Conservation (phyloP, 2,113 vertebrate species). For the Xiphias gladius region DNA sequence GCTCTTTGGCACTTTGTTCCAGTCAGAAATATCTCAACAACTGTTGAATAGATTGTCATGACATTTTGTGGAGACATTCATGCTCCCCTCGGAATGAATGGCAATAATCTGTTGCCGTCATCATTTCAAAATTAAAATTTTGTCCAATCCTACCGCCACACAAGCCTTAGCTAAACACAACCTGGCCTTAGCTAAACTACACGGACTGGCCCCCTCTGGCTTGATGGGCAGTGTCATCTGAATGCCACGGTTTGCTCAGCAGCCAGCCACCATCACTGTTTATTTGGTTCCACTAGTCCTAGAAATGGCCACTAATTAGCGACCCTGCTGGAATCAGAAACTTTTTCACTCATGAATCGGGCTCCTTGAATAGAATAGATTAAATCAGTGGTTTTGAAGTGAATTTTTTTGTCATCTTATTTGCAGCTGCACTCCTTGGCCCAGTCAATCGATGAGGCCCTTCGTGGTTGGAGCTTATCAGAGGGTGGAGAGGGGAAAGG, state of each 20-base stretch:
- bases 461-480: slow-evolving; percentile 93
- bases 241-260: neutral
- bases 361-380: slow-evolving; percentile 28
- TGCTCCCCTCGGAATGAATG: neutral
- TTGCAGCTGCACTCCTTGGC: slow-evolving; percentile 95
- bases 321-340: slow-evolving; percentile 11
- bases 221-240: slow-evolving; percentile 15
- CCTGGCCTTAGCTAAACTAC: neutral
- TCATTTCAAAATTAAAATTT: too few species aligned
- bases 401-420: slow-evolving; percentile 9
- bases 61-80: too few species aligned
- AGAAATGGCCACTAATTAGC: slow-evolving; percentile 25
- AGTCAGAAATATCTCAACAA: neutral
- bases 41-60: neutral
- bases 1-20: neutral
- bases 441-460: slow-evolving; percentile 97
- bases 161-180: too few species aligned
- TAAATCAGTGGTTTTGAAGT: slow-evolving; percentile 25
- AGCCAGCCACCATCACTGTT: slow-evolving; percentile 22
- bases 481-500: slow-evolving; percentile 85
- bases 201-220: neutral
- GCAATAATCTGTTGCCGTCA: neutral
- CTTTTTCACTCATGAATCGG: neutral
- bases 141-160: too few species aligned
- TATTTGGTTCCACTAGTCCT: slow-evolving; percentile 4